Percentiles rank a stretch among this genome's conserved stretches.
These are phyloP conservation scores for Onychomys leucogaster DNA, from an alignment of 2,797 vertebrate genomes.

Conservation along the genomic window DNA sequence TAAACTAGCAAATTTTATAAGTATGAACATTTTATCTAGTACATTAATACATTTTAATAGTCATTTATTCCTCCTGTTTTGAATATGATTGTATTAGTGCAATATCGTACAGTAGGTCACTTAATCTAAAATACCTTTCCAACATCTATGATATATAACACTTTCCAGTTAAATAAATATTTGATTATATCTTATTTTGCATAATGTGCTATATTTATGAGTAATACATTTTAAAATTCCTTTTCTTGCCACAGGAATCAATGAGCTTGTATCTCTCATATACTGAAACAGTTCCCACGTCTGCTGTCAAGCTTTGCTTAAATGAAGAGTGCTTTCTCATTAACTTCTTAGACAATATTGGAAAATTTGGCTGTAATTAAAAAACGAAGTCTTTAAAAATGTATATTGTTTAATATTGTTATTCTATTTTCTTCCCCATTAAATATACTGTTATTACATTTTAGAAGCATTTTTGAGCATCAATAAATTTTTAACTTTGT, in stretches of 20 bases:
- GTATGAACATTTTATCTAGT: background rate
- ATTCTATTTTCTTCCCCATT: background rate
- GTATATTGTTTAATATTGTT: background rate
- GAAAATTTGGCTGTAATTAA: constrained; percentile 57
- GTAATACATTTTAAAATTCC: constrained; percentile 56
- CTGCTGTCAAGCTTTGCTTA: constrained; percentile 21
- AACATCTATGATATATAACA: background rate
- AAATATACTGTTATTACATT: background rate
- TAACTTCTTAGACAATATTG: background rate
- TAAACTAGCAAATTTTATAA: background rate
- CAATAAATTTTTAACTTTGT: background rate
- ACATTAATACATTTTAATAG: background rate
- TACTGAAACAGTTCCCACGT: background rate
- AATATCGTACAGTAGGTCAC: background rate
- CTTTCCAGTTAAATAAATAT: constrained; percentile 34
- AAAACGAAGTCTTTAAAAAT: background rate
- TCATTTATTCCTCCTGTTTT: background rate
- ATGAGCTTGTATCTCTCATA: background rate
- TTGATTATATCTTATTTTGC: constrained; percentile 39
- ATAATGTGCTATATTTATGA: constrained; percentile 57
- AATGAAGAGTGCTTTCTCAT: background rate
- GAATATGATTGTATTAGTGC: background rate
- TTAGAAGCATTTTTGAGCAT: background rate
- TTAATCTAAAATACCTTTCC: constrained; percentile 55
- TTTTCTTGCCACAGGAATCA: constrained; percentile 34